Base-by-base conservation (phyloP, 2,113 vertebrate species). In the Ammodramus savannarum region DNA sequence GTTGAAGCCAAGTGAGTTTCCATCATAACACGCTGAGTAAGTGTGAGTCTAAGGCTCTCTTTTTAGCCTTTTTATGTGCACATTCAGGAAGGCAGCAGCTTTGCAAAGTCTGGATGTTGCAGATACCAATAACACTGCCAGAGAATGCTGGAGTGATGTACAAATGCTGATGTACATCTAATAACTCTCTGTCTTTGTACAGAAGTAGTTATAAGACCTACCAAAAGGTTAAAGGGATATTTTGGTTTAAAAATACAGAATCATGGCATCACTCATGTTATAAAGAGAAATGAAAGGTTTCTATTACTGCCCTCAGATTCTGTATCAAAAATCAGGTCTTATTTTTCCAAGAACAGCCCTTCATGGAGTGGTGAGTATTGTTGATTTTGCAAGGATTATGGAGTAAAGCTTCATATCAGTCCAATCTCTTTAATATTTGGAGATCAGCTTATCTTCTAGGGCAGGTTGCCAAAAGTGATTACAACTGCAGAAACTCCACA, bases 361-460 rank as follows among this genome's bases (percentile, higher is more conserved):
- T 93, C 88, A 20, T 16, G 39, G 79, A 72, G 71, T n/a, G 27
- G 22, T 55, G 25, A 80, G 19, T 72, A 63, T 31, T 92, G 76
- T 89, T 94, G 88, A 22, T 55, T 95, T 95, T 92, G 86, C 88
- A 90, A 90, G 55, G 68, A 67, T 88, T 55, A 63, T 78, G 44
- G 57, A 86, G 72, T 85, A 86, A 91, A 97, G 32, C 73, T 88
- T 96, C 7, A 3, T 67, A 93, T 90, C 75, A 49, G 65, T 74
- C 16, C 4, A 9, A 86, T 72, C 79, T 88, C 76, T 94, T 76
- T 79, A 90, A 89, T 93, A 93, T 94, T 94, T 94, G 77, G 65
- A 92, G 46, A 93, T 57, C 66, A 51, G 69, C 46, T 90, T 95
- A 93, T 97, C 95, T 96, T 85, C 31, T 34, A 76, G 72, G 54